Conservation (phyloP, 2,888 invertebrate genomes). For the Sussaba pulchella region DNA sequence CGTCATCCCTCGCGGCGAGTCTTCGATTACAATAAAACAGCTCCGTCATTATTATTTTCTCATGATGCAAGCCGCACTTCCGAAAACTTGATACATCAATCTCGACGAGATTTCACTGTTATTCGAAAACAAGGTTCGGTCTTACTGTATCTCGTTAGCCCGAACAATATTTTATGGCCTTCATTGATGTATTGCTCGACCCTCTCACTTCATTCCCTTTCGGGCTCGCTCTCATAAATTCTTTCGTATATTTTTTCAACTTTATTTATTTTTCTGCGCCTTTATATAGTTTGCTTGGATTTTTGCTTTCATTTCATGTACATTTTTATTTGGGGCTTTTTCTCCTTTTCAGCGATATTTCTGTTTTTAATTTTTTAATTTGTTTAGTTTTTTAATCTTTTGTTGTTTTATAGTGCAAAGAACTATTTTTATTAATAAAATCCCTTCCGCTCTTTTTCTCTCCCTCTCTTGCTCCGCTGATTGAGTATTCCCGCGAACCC, state of each 20-base stretch:
- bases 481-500: slow-evolving; percentile 32
- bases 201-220: slow-evolving; percentile 6
- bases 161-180: slow-evolving; percentile 17
- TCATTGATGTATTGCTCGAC: slow-evolving; percentile 56
- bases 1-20: slow-evolving; percentile 8
- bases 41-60: slow-evolving; percentile 47
- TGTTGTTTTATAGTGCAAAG: too few species aligned
- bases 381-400: too few species aligned
- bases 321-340: too few species aligned
- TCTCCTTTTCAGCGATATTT: too few species aligned
- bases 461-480: slow-evolving; percentile 2
- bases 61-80: neutral
- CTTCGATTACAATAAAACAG: slow-evolving; percentile 25
- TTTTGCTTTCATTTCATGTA: too few species aligned
- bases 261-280: neutral
- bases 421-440: too few species aligned
- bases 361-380: too few species aligned
- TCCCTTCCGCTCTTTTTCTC: too few species aligned
- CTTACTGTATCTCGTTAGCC: neutral
- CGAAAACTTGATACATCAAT: neutral
- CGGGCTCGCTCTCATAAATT: too few species aligned
- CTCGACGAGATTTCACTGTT: slow-evolving; percentile 13
- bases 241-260: too few species aligned
- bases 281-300: too few species aligned
- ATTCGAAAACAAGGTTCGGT: neutral